A percentile compares a stretch with the other conserved stretches of the same genome.
Evolutionary conservation across 1,140 invertebrate species (phyloP).

Genomic region (Pomacea maculata): DNA sequence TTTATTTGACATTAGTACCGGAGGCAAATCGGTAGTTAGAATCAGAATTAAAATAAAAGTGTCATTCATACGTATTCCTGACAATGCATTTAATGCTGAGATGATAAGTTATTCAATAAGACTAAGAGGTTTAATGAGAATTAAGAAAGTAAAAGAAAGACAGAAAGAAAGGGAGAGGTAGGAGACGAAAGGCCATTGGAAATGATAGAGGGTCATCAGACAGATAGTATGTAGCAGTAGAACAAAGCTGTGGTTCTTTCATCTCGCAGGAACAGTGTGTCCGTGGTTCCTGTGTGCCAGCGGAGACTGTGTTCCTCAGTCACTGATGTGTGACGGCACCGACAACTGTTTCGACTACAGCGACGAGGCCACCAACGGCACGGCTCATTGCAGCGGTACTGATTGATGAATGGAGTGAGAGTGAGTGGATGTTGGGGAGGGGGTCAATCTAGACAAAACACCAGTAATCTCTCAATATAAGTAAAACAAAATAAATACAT

Average conservation of each 20-base stretch:
- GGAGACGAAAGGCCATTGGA: background rate
- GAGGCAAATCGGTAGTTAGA: too few species aligned
- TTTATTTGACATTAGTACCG: too few species aligned
- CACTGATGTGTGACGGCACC: constrained; percentile 27
- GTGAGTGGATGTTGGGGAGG: too few species aligned
- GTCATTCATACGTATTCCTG: too few species aligned
- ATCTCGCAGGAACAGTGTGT: background rate
- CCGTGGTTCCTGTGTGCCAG: constrained; percentile 22
- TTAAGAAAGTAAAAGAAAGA: background rate
- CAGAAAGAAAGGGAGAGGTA: background rate
- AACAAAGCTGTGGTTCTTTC: too few species aligned
- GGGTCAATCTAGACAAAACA: too few species aligned
- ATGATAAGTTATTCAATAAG: background rate
- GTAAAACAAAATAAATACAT: too few species aligned
- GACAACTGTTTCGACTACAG: constrained; percentile 33
- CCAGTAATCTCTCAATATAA: too few species aligned
- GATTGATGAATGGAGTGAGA: background rate
- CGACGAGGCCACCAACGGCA: constrained; percentile 25
- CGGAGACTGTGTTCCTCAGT: constrained; percentile 24
- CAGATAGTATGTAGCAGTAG: background rate
- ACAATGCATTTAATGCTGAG: too few species aligned
- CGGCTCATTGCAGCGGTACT: constrained; percentile 19
- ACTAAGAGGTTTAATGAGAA: background rate
- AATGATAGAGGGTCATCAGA: background rate
- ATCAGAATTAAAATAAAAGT: too few species aligned